These are phyloP conservation scores for Urophycis tenuis DNA, from an alignment of 2,797 vertebrate species.

Conservation along the genomic window DNA sequence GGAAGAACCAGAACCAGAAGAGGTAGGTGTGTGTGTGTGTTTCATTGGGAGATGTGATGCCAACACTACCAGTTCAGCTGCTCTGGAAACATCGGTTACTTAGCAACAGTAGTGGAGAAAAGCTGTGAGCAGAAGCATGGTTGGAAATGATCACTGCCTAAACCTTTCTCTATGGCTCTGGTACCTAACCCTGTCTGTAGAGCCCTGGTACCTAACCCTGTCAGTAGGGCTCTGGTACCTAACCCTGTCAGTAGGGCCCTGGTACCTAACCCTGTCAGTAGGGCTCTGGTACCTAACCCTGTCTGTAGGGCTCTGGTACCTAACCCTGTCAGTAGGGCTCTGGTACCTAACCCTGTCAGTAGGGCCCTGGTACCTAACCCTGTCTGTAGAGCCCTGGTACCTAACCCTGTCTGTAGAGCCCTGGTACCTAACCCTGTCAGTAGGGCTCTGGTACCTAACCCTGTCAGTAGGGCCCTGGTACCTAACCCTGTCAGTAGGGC, in stretches of 20 bases:
- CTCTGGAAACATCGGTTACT: constrained; percentile 1
- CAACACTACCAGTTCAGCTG: not conserved
- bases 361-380: not conserved
- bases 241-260: no score
- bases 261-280: no score
- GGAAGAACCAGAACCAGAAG: not conserved
- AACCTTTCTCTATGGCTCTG: not conserved
- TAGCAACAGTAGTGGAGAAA: constrained; percentile 5
- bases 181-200: not conserved
- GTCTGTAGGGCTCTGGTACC: no score
- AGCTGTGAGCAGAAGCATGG: not conserved
- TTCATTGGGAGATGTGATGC: not conserved
- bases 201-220: no score
- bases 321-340: not conserved
- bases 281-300: no score
- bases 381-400: not conserved
- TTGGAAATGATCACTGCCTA: not conserved
- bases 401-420: no score
- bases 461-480: no score
- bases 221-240: no score
- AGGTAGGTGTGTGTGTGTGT: not conserved
- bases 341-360: not conserved
- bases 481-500: no score
- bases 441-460: no score
- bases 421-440: not conserved